Evolutionary conservation across 2,797 vertebrate genomes (phyloP).

Genomic region (Zalophus californianus): DNA sequence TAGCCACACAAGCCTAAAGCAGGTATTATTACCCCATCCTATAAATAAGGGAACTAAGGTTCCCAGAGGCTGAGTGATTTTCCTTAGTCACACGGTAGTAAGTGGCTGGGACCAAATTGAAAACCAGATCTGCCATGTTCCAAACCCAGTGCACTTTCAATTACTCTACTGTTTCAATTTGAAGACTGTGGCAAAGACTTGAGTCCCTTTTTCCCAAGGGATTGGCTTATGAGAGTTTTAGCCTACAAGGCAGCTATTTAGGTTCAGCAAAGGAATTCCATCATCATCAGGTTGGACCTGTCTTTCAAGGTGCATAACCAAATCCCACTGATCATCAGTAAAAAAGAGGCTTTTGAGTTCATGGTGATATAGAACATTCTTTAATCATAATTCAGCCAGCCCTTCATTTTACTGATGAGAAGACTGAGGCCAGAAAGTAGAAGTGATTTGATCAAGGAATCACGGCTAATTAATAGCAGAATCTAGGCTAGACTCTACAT

Average conservation of each 20-base stretch:
- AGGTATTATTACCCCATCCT: not conserved
- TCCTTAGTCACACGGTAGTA: not conserved
- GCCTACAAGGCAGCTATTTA: not conserved
- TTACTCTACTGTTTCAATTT: not conserved
- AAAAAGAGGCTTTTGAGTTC: not conserved
- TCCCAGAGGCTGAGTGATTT: not conserved
- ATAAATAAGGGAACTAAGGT: not conserved
- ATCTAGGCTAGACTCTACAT: not conserved
- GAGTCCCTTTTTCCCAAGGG: not conserved
- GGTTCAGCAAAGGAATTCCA: not conserved
- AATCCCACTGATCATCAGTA: not conserved
- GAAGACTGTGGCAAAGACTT: not conserved
- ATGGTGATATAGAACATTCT: not conserved
- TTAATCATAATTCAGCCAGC: not conserved
- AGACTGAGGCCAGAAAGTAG: not conserved
- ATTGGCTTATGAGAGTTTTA: not conserved
- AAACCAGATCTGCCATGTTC: not conserved
- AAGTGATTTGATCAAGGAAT: not conserved
- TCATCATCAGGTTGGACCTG: not conserved
- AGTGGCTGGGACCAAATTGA: not conserved
- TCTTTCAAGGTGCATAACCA: not conserved
- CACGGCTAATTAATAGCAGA: not conserved
- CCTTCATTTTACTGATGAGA: not conserved
- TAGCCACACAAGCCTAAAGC: not conserved
- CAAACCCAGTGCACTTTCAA: not conserved